Percentiles rank a stretch among this genome's conserved stretches.
phyloP scores from a whole-genome alignment of 2,797 vertebrate genomes.

The Arctocebus calabarensis region DNA sequence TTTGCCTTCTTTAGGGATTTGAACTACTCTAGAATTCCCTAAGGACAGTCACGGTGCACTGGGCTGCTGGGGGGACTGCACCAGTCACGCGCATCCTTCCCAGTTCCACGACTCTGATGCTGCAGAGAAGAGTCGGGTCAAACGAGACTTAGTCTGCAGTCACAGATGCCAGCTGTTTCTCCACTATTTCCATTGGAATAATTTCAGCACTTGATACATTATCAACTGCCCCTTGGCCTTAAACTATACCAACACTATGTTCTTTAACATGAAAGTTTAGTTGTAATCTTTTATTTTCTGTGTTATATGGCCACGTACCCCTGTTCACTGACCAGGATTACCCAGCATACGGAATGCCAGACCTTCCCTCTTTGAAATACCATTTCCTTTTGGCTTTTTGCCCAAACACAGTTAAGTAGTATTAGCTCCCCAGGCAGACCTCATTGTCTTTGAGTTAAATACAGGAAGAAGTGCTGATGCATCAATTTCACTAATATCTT shows the following conservation, averaged over 20 bases:
- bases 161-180: background rate
- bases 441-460: constrained; percentile 86
- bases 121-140: background rate
- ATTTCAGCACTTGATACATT: background rate
- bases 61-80: background rate
- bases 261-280: constrained; percentile 61
- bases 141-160: background rate
- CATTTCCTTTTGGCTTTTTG: constrained; percentile 85
- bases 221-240: constrained; percentile 39
- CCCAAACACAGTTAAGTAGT: constrained; percentile 84
- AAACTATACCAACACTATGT: constrained; percentile 31
- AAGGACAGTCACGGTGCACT: background rate
- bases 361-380: constrained; percentile 82
- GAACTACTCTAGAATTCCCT: background rate
- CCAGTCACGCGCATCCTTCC: background rate
- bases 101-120: background rate
- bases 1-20: background rate
- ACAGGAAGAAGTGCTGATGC: constrained; percentile 87
- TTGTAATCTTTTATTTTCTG: constrained; percentile 55
- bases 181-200: constrained; percentile 10
- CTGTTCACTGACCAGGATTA: constrained; percentile 80
- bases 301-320: constrained; percentile 72
- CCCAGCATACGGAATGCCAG: constrained; percentile 73
- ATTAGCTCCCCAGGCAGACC: constrained; percentile 87
- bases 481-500: constrained; percentile 84